A percentile compares a stretch with the other conserved stretches of the same genome.
Conservation (phyloP, 2,888 invertebrate species). For the Temnothorax ravouxi region DNA sequence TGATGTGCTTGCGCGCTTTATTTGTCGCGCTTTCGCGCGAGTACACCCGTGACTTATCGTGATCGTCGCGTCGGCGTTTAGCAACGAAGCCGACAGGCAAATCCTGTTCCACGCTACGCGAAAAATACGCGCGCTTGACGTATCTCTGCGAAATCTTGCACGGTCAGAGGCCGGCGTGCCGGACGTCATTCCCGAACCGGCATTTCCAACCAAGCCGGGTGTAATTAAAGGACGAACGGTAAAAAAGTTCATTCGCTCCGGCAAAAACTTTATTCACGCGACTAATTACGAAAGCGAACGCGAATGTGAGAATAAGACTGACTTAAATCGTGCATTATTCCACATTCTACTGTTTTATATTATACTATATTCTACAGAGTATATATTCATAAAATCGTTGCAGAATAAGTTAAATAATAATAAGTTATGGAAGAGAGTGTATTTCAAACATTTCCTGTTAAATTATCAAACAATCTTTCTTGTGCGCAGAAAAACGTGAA, state of each 20-base stretch:
- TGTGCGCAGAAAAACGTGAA: not conserved
- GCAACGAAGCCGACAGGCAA: constrained; percentile 26
- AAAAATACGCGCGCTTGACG: constrained; percentile 26
- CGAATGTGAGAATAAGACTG: not conserved
- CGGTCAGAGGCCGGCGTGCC: constrained; percentile 28
- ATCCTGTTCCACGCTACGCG: constrained; percentile 38
- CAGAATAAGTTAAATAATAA: not conserved
- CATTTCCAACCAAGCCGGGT: constrained; percentile 24
- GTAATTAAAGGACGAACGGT: constrained; percentile 36
- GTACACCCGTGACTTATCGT: constrained; percentile 33
- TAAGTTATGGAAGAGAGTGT: not conserved
- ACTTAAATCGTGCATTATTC: not conserved
- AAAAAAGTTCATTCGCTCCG: constrained; percentile 9
- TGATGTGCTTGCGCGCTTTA: not conserved
- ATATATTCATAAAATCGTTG: not conserved
- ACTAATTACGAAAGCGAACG: constrained; percentile 21
- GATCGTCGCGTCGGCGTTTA: constrained; percentile 26
- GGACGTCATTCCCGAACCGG: constrained; percentile 34
- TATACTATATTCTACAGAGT: not conserved
- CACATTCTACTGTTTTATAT: not conserved
- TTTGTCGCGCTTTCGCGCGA: constrained; percentile 14
- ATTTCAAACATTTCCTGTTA: not conserved
- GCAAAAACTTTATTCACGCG: constrained; percentile 14
- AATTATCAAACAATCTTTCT: constrained; percentile 2
- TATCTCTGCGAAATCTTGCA: constrained; percentile 47